Percentiles rank a stretch among this genome's conserved stretches.
Evolutionary conservation across 2,888 invertebrate genomes (phyloP).

Genomic region (Hartigia nigra): DNA sequence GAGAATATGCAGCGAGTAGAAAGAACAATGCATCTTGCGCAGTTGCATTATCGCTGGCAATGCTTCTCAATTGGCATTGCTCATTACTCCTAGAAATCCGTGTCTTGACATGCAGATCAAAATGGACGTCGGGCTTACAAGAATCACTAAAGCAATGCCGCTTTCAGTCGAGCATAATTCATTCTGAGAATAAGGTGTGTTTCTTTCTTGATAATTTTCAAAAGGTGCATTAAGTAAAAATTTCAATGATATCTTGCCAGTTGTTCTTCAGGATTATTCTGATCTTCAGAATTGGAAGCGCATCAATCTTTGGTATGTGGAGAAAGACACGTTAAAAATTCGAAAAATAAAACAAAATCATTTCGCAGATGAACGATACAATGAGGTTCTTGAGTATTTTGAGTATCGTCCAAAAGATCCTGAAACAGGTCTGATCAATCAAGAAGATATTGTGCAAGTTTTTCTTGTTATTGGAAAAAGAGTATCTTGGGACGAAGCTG

Average conservation of each 20-base stretch:
- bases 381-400: too few species aligned
- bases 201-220: constrained; percentile 2
- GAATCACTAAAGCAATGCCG: too few species aligned
- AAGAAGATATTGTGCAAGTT: constrained; percentile 22
- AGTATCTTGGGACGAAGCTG: constrained; percentile 32
- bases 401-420: not conserved
- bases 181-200: not conserved
- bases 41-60: constrained; percentile 19
- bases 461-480: constrained; percentile 31
- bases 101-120: constrained; percentile 6
- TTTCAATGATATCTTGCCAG: constrained; percentile 14
- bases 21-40: constrained; percentile 14
- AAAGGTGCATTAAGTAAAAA: not conserved
- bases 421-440: not conserved
- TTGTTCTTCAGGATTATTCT: constrained; percentile 12
- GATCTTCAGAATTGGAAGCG: constrained; percentile 4
- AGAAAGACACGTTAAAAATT: too few species aligned
- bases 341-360: too few species aligned
- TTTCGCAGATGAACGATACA: too few species aligned
- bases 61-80: constrained; percentile 22
- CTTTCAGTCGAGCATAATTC: constrained; percentile 18
- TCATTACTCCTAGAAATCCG: constrained; percentile 19
- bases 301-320: too few species aligned
- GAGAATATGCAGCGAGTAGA: not conserved
- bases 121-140: not conserved